phyloP scores from a whole-genome alignment of 2,113 vertebrate genomes.

The Poicephalus gulielmi region DNA sequence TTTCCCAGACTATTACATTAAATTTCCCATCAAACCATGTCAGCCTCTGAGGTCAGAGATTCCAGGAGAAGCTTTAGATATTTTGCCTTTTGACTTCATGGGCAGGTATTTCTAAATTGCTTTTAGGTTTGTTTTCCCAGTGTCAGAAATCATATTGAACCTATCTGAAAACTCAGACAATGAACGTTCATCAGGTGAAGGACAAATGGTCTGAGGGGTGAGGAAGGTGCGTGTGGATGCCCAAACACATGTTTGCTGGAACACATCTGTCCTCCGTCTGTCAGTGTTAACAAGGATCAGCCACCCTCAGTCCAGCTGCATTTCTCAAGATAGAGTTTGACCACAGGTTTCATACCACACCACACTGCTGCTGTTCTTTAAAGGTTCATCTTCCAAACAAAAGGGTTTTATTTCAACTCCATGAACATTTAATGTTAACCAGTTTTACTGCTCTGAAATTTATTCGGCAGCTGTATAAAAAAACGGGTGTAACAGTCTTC shows the following conservation, averaged over 20 bases:
- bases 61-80: slow-evolving; percentile 75
- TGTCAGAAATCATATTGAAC: slow-evolving; percentile 72
- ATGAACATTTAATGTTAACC: fast-evolving
- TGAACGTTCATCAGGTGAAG: slow-evolving; percentile 72
- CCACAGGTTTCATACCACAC: not conserved
- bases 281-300: not conserved
- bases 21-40: slow-evolving; percentile 84
- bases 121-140: slow-evolving; percentile 84
- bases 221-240: not conserved
- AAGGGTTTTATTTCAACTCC: not conserved
- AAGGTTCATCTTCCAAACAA: not conserved
- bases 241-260: not conserved
- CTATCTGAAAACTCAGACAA: slow-evolving; percentile 69
- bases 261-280: not conserved
- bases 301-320: not conserved
- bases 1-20: slow-evolving; percentile 84
- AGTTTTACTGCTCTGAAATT: not conserved
- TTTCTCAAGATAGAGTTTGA: not conserved
- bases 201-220: not conserved
- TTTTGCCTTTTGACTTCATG: slow-evolving; percentile 81
- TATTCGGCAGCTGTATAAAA: not conserved
- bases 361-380: fast-evolving
- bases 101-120: slow-evolving; percentile 93
- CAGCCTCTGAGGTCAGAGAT: slow-evolving; percentile 82
- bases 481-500: not conserved